Evolutionary conservation across 2,113 vertebrate genomes (phyloP), one percentile per base, ranked within the genome.

Genomic region (Nesoenas mayeri): DNA sequence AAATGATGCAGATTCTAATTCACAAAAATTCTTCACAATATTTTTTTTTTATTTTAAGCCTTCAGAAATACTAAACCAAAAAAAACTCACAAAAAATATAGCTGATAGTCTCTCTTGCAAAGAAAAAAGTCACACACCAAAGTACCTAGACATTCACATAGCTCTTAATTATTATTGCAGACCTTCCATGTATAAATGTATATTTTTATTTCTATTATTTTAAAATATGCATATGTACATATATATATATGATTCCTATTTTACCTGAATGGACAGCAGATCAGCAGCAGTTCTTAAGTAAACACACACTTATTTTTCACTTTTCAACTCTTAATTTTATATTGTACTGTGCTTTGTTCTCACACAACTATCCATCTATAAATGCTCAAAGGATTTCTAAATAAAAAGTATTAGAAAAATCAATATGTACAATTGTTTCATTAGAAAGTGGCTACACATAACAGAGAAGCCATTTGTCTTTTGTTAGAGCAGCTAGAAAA

Each of bases 391-490:
- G 38, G 25, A 56, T 66, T 79, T 67, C 42, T 58, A 34, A 71
- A 79, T 10, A 88, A 75, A 22, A 34, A 53, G 7, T 10, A 67
- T 12, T 20, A 77, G n/a, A 89, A 95, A 47, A 69, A 75, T 44
- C 28, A 79, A 7, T 71, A 34, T 22, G 7, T 44, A 56, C 20
- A 82, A 57, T 9, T 31, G 5, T 40, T 92, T 75, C 67, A 86
- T 50, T 80, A 74, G 4, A 24, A 75, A 87, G 12, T n/a, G 20
- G 16, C 19, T 58, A 66, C n/a, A 40, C 0, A 0, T 24, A 61
- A 60, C 25, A 94, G 51, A 87, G 82, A 50, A 87, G 24, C 11
- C 8, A 81, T 62, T n/a, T 62, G 10, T 73, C 31, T 77, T 93
- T 36, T 70, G 9, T 71, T 60, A 48, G 28, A 91, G 34, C 42